phyloP scores from a whole-genome alignment of 2,888 invertebrate species.

The Aphodius sticticus region DNA sequence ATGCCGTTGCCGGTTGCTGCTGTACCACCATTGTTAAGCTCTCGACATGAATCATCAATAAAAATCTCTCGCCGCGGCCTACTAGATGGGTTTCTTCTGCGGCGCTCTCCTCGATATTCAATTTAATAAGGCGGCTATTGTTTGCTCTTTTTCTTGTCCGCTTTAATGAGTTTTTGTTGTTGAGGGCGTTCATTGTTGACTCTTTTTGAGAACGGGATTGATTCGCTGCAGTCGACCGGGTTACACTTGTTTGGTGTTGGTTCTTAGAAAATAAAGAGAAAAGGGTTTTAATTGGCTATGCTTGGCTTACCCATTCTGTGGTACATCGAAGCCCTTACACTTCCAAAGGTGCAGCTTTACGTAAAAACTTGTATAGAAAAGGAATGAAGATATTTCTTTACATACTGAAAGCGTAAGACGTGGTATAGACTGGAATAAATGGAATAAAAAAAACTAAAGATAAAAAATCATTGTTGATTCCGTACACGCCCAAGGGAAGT shows the following conservation, averaged over 20 bases:
- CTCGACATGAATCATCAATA: conserved; percentile 48
- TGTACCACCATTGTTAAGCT: conserved; percentile 47
- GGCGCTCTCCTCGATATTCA: conserved; percentile 21
- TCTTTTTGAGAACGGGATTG: conserved; percentile 11
- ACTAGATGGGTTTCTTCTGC: conserved; percentile 10
- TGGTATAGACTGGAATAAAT: no score
- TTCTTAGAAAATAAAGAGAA: conserved; percentile 4
- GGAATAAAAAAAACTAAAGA: no score
- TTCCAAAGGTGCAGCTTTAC: no score
- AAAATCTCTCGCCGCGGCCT: conserved; percentile 25
- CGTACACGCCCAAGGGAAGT: no score
- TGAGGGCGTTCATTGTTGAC: conserved; percentile 20
- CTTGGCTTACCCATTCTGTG: neutral
- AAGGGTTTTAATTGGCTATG: neutral
- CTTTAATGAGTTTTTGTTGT: conserved; percentile 24
- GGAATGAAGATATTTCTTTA: no score
- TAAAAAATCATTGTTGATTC: no score
- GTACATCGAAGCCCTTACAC: neutral
- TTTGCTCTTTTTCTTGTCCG: conserved; percentile 23
- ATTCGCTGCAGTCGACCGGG: conserved; percentile 19
- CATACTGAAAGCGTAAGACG: no score
- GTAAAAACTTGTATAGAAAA: no score
- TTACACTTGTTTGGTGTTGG: neutral
- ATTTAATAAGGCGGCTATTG: conserved; percentile 24
- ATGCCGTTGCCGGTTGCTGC: conserved; percentile 16